A percentile compares a stretch with the other conserved stretches of the same genome.
Conservation (phyloP, 2,797 vertebrate genomes). For the Momotus momota region DNA sequence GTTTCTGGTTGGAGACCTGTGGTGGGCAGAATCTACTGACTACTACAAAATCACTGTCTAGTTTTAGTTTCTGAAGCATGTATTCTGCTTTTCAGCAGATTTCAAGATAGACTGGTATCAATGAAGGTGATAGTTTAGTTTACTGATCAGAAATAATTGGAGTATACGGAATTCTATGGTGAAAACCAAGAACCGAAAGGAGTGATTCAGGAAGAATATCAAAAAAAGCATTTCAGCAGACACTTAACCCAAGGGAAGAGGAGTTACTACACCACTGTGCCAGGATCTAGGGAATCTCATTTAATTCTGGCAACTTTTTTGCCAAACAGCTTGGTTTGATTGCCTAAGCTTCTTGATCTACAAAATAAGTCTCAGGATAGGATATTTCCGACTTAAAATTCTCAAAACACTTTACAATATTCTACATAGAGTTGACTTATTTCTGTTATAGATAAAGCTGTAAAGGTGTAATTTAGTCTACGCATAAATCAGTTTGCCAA, state of each 20-base stretch:
- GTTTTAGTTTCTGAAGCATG: not conserved
- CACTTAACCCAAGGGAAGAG: not conserved
- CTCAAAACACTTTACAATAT: not conserved
- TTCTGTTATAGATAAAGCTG: not conserved
- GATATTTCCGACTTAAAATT: not conserved
- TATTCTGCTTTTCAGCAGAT: not conserved
- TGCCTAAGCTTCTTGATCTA: not conserved
- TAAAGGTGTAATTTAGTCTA: not conserved
- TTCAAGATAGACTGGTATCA: not conserved
- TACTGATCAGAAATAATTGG: not conserved
- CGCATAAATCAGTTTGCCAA: not conserved
- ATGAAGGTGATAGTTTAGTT: not conserved
- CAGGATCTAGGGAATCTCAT: not conserved
- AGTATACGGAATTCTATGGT: not conserved
- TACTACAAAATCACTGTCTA: not conserved
- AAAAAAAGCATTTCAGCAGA: not conserved
- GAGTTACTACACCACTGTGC: not conserved
- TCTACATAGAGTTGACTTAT: not conserved
- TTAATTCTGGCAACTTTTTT: not conserved
- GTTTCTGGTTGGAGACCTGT: not conserved
- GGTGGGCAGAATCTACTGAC: not conserved
- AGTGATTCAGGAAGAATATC: not conserved
- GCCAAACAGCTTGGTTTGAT: not conserved
- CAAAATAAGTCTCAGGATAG: not conserved
- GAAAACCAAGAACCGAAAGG: not conserved